Percentiles rank a stretch among this genome's conserved stretches.
Evolutionary conservation across 2,113 vertebrate species (phyloP).

Genomic region (Odobenus rosmarus): DNA sequence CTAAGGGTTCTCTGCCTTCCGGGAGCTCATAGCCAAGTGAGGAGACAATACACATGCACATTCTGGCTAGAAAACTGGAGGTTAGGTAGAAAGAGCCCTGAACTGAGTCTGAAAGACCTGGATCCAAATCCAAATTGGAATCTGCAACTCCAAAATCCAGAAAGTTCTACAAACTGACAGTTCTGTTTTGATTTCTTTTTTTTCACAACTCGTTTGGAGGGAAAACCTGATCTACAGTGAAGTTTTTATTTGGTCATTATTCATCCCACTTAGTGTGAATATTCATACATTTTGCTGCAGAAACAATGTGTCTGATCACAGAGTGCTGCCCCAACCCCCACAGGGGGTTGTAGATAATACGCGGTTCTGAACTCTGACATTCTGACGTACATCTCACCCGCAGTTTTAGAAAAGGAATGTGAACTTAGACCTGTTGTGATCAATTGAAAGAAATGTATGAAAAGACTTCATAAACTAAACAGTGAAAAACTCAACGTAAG

Average conservation of each 20-base stretch:
- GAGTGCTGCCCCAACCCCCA: not conserved
- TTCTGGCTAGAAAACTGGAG: not conserved
- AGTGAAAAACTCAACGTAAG: not conserved
- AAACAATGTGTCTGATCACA: not conserved
- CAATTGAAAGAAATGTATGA: not conserved
- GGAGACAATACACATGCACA: not conserved
- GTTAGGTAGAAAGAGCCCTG: not conserved
- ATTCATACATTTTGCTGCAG: not conserved
- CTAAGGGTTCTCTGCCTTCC: not conserved
- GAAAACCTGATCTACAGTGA: not conserved
- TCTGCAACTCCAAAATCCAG: constrained; percentile 22
- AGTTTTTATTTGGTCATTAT: not conserved
- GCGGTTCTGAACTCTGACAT: not conserved
- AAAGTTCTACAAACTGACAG: not conserved
- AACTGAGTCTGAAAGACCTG: not conserved
- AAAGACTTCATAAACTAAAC: not conserved
- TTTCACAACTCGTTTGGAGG: not conserved
- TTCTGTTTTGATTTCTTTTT: not conserved
- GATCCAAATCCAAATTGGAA: not conserved
- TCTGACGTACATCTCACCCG: not conserved
- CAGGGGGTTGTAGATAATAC: not conserved
- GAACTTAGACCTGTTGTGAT: not conserved
- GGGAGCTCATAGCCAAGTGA: not conserved
- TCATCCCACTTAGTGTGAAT: not conserved
- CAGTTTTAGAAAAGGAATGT: constrained; percentile 25